Conservation (phyloP, 2,888 invertebrate species). For the Xestoiulus laeticollis region DNA sequence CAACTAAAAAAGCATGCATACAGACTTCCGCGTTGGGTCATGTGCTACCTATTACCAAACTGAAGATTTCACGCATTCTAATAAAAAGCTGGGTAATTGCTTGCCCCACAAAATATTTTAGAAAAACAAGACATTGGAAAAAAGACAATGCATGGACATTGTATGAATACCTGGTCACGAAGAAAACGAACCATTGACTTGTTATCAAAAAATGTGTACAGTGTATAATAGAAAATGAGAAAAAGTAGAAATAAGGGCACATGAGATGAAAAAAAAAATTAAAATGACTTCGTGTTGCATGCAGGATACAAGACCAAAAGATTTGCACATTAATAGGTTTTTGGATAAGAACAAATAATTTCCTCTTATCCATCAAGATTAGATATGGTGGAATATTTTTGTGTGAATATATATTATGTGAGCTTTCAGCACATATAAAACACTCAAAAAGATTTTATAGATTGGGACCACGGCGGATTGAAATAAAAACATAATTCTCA, state of each 20-base stretch:
- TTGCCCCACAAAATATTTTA: background rate
- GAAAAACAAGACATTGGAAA: background rate
- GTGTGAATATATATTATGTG: too few relatives aligned
- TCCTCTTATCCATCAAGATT: too few relatives aligned
- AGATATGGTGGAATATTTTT: too few relatives aligned
- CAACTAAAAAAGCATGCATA: background rate
- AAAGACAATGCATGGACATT: constrained; percentile 26
- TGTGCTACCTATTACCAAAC: background rate
- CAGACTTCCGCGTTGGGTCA: constrained; percentile 8
- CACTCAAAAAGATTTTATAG: background rate
- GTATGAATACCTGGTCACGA: constrained; percentile 1
- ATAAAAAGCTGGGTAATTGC: background rate
- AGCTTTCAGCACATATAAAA: background rate
- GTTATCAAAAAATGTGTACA: constrained; percentile 10
- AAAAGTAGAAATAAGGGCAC: background rate
- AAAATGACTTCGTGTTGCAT: background rate
- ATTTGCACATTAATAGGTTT: too few relatives aligned
- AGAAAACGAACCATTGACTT: background rate
- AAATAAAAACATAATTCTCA: background rate
- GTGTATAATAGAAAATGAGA: background rate
- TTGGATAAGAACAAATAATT: too few relatives aligned
- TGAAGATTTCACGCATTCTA: constrained; percentile 1
- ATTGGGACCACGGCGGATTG: background rate
- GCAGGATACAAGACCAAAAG: background rate
- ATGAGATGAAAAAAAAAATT: background rate